A percentile compares a stretch with the other conserved stretches of the same genome.
phyloP scores from a whole-genome alignment of 2,113 vertebrate species.

The Catagonus wagneri region DNA sequence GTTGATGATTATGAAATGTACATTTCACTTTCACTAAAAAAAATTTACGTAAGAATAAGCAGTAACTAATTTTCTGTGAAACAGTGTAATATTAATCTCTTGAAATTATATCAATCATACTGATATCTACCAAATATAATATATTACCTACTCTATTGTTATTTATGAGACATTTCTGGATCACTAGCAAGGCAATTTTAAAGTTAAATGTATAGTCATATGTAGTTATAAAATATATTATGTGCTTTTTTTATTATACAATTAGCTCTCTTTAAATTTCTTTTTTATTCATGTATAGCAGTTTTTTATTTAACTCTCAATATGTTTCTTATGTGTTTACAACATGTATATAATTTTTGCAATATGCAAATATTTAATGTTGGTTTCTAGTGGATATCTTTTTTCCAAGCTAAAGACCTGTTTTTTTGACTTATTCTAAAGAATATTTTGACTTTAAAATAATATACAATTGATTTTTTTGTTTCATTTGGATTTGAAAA shows the following conservation, averaged over 20 bases:
- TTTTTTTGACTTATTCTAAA: background rate
- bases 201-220: background rate
- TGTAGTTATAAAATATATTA: background rate
- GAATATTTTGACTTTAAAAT: slow-evolving; percentile 7
- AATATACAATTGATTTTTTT: background rate
- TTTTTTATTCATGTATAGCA: background rate
- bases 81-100: background rate
- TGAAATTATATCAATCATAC: background rate
- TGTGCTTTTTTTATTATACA: background rate
- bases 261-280: background rate
- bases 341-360: background rate
- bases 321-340: background rate
- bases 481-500: background rate
- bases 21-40: background rate
- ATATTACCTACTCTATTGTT: background rate
- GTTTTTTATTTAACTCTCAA: background rate
- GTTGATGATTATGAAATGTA: background rate
- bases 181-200: background rate
- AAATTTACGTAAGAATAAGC: background rate
- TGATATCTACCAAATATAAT: background rate
- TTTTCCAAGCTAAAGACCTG: background rate
- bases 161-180: background rate
- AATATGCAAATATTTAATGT: background rate
- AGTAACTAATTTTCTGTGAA: background rate
- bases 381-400: background rate